phyloP scores from a whole-genome alignment of 2,888 invertebrate genomes.

The Dastarcus helophoroides region DNA sequence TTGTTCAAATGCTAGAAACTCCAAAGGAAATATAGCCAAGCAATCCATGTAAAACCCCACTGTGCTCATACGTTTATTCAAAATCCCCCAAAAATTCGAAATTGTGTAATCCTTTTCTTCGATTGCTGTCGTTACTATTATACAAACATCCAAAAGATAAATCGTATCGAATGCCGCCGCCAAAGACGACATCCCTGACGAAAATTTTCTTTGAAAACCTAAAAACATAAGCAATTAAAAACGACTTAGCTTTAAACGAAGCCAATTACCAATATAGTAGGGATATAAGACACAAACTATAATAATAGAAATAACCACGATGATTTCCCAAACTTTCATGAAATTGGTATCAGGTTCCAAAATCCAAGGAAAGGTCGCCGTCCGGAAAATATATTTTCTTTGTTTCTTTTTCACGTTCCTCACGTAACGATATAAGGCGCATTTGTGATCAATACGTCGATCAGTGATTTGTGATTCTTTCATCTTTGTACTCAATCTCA shows the following conservation, averaged over 20 bases:
- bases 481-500: conserved; percentile 36
- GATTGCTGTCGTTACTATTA: conserved; percentile 40
- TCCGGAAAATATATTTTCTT: conserved; percentile 30
- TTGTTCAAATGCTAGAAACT: conserved; percentile 30
- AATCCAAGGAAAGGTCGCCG: conserved; percentile 40
- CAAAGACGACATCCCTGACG: conserved; percentile 34
- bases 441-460: too few relatives aligned
- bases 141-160: conserved; percentile 36
- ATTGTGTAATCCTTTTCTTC: conserved; percentile 35
- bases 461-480: too few relatives aligned
- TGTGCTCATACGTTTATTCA: conserved; percentile 38
- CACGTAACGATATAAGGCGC: conserved; percentile 40
- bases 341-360: conserved; percentile 38
- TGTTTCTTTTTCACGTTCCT: conserved; percentile 38
- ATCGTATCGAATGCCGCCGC: conserved; percentile 37
- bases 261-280: too few relatives aligned
- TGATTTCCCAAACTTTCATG: conserved; percentile 40
- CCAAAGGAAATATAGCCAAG: conserved; percentile 40
- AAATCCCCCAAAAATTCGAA: conserved; percentile 32
- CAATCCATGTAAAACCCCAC: conserved; percentile 43
- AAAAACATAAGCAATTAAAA: too few relatives aligned
- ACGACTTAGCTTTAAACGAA: too few relatives aligned
- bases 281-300: conserved; percentile 40
- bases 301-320: conserved; percentile 37
- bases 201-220: conserved; percentile 36